Conservation (phyloP, 2,113 vertebrate species). For the Pantherophis guttatus region DNA sequence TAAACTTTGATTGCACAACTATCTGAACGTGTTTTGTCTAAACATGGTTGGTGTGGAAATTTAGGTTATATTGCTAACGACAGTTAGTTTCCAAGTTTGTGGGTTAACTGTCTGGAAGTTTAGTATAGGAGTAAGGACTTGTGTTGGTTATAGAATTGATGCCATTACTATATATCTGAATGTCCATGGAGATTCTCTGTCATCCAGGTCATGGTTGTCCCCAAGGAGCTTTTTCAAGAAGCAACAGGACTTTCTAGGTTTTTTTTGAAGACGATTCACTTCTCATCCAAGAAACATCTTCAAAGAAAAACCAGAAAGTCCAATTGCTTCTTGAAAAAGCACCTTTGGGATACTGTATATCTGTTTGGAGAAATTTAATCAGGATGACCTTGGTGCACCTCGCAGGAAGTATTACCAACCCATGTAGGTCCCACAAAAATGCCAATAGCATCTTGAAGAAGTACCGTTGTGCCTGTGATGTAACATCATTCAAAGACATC, state of each 20-base stretch:
- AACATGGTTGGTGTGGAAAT: not conserved
- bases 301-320: no score
- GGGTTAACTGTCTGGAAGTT: not conserved
- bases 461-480: not conserved
- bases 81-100: not conserved
- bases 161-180: not conserved
- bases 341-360: not conserved
- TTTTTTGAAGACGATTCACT: no score
- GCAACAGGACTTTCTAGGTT: no score
- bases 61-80: not conserved
- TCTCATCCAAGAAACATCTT: no score
- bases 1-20: not conserved
- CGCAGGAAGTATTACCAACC: not conserved
- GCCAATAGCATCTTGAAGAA: not conserved
- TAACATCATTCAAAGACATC: not conserved
- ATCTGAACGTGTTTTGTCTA: not conserved
- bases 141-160: not conserved
- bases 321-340: no score
- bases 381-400: not conserved
- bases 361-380: not conserved
- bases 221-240: no score
- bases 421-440: not conserved
- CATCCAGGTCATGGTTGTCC: no score
- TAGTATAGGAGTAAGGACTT: not conserved
- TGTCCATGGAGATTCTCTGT: no score